Percentiles rank a stretch among this genome's conserved stretches.
phyloP scores from a whole-genome alignment of 1,140 invertebrate species.

The Cylas formicarius region DNA sequence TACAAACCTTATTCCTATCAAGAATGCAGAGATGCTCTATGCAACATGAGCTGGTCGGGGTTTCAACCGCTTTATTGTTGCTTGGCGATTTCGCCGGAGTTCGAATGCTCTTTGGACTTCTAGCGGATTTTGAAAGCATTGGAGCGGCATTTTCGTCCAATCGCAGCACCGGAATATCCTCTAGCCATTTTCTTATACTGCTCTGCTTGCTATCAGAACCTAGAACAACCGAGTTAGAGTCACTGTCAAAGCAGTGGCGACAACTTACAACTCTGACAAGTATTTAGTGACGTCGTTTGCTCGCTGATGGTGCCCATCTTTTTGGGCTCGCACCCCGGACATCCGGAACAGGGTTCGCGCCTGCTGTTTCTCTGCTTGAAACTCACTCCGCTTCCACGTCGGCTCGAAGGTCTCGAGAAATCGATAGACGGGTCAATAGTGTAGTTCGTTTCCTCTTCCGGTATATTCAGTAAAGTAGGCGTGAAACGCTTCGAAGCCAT shows the following conservation, averaged over 20 bases:
- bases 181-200: constrained; percentile 70
- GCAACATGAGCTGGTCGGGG: too few relatives aligned
- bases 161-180: constrained; percentile 54
- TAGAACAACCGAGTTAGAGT: too few relatives aligned
- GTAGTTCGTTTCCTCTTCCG: constrained; percentile 61
- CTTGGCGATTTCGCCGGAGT: constrained; percentile 33
- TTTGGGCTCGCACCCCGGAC: constrained; percentile 54
- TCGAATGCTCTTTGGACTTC: constrained; percentile 25
- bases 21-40: not conserved
- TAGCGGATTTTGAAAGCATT: not conserved
- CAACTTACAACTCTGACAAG: constrained; percentile 46
- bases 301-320: constrained; percentile 37
- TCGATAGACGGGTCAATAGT: constrained; percentile 44
- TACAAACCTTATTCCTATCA: not conserved
- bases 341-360: constrained; percentile 52
- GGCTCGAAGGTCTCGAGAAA: constrained; percentile 39
- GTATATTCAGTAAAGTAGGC: constrained; percentile 70
- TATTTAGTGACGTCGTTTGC: constrained; percentile 40
- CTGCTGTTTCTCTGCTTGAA: constrained; percentile 52
- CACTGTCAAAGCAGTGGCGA: constrained; percentile 8
- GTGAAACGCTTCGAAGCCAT: constrained; percentile 73
- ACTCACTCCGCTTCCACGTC: constrained; percentile 49
- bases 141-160: not conserved
- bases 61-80: constrained; percentile 1
- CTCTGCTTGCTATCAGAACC: constrained; percentile 60